Evolutionary conservation across 2,888 invertebrate genomes (phyloP), one percentile per base, ranked within the genome.

Genomic region (Plusia festucae): DNA sequence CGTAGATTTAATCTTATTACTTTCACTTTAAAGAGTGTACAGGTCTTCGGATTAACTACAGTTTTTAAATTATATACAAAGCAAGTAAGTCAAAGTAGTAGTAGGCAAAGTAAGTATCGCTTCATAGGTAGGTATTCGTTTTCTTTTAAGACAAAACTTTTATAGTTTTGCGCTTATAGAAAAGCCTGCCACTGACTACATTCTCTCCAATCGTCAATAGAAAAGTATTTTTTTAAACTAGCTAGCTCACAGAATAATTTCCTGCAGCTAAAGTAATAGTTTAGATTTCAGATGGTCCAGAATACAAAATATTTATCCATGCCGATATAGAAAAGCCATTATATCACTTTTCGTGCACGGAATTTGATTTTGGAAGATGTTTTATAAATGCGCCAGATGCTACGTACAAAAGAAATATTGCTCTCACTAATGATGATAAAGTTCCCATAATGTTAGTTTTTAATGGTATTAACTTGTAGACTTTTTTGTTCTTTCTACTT

Each of bases 261-360:
- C 30, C 30, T 30, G 9, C 8, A 30, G 30, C 9, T 20, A 34
- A 20, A 24, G 55, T 62, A 54, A 40, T 51, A 60, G 62, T 81
- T 57, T 63, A 97, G 97, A 96, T 97, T 65, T 93, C 95, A 34
- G 96, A 97, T 86, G 97, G 97, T 0, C 96, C 97, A 3, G 95
- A 93, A 6, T 97, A 96, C 82, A 90, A 85, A 40, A 92, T 97
- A 63, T 89, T 92, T 55, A 85, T 97, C 44, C 93, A 95, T 75
- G 96, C 96, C 18, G 92, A 94, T 52, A 96, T 96, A 49, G 93
- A 95, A 72, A 95, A 93, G 70, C 96, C 96, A 0, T 84, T 90
- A 0, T 95, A 96, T 73, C 95, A 95, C 79, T 97, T 97, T 85
- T 96, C 96, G 5, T 96, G 96, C 82, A 90, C 87, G 77, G 88